Conservation (phyloP, 2,888 invertebrate species). For the Acanthopleura granulata region DNA sequence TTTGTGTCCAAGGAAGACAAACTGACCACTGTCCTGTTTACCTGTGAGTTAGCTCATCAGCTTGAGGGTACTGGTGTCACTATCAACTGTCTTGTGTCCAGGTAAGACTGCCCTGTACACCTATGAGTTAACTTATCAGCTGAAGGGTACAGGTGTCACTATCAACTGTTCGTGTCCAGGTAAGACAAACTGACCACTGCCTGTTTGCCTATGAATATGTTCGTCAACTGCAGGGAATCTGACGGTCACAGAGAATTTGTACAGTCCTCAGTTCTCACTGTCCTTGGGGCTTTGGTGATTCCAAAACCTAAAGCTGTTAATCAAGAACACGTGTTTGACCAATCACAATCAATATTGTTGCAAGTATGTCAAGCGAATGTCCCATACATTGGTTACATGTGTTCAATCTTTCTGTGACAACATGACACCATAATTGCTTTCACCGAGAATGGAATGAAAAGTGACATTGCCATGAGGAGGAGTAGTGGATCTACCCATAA, state of each 20-base stretch:
- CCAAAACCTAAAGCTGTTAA: too few species aligned
- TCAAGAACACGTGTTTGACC: too few species aligned
- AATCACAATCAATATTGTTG: too few species aligned
- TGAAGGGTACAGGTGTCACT: slow-evolving; percentile 4
- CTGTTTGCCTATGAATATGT: background rate
- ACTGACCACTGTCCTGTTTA: background rate
- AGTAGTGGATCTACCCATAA: too few species aligned
- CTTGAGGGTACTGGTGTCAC: background rate
- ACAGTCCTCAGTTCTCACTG: background rate
- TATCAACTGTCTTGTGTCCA: background rate
- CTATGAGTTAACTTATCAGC: background rate
- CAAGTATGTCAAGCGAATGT: too few species aligned
- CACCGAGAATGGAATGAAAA: too few species aligned
- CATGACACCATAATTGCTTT: too few species aligned
- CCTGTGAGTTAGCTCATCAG: background rate
- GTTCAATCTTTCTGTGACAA: too few species aligned
- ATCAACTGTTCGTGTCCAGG: background rate
- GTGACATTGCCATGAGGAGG: too few species aligned
- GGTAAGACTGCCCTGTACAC: background rate
- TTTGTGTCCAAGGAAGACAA: background rate
- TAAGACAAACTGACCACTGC: background rate
- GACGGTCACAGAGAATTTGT: too few species aligned
- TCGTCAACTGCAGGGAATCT: background rate
- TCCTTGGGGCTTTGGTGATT: too few species aligned
- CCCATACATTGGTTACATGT: too few species aligned